Evolutionary conservation across 1,140 invertebrate genomes (phyloP).

Genomic region (Anoplophora glabripennis): DNA sequence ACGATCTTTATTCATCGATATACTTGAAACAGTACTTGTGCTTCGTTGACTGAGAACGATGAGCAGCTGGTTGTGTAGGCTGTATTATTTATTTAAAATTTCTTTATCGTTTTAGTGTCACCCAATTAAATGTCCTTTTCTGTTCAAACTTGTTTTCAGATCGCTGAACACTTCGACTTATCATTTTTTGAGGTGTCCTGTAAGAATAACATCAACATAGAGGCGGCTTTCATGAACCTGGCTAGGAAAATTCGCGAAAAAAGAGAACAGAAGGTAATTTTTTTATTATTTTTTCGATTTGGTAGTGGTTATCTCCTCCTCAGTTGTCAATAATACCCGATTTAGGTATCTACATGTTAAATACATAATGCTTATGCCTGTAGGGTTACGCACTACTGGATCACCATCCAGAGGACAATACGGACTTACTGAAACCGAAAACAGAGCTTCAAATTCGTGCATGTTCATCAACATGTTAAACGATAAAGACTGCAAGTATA

Average conservation of each 20-base stretch:
- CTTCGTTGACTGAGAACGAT: too few species aligned
- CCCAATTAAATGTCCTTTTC: too few species aligned
- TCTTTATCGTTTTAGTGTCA: too few species aligned
- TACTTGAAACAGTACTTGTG: too few species aligned
- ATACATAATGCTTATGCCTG: slow-evolving; percentile 13
- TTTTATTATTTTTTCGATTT: neutral
- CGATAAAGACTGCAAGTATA: too few species aligned
- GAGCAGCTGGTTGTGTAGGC: too few species aligned
- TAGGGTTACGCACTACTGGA: slow-evolving; percentile 36
- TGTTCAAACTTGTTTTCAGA: slow-evolving; percentile 53
- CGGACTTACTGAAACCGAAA: slow-evolving; percentile 32
- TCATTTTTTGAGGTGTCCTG: slow-evolving; percentile 91
- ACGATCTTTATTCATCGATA: too few species aligned
- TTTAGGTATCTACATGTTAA: neutral
- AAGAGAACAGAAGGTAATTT: slow-evolving; percentile 65
- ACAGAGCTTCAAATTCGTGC: slow-evolving; percentile 28
- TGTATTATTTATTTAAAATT: too few species aligned
- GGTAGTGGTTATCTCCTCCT: neutral
- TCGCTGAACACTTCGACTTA: slow-evolving; percentile 87
- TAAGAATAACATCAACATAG: slow-evolving; percentile 87
- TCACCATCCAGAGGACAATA: slow-evolving; percentile 26
- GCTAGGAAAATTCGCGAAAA: slow-evolving; percentile 79
- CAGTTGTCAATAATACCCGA: too few species aligned
- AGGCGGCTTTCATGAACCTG: slow-evolving; percentile 79
- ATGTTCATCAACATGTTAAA: slow-evolving; percentile 32